Evolutionary conservation across 2,888 invertebrate species (phyloP).

Genomic region (Epinotia bilunana): DNA sequence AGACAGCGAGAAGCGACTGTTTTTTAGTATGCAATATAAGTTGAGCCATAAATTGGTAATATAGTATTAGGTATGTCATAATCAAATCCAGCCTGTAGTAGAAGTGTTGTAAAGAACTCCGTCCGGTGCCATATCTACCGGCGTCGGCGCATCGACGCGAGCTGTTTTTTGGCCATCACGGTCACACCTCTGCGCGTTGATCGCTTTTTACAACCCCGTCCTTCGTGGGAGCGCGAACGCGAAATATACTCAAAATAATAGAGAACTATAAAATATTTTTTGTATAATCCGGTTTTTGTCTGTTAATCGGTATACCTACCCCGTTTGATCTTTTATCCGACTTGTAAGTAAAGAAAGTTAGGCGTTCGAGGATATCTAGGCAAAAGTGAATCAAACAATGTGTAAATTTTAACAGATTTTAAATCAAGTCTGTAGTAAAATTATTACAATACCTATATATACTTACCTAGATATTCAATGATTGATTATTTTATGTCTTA

Average conservation of each 20-base stretch:
- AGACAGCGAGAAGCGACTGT: too few species aligned
- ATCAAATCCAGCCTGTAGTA: too few species aligned
- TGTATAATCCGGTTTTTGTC: constrained; percentile 8
- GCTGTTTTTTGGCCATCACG: constrained; percentile 19
- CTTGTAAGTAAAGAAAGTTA: background rate
- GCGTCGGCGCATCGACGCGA: constrained; percentile 6
- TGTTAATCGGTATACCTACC: constrained; percentile 12
- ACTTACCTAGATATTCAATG: too few species aligned
- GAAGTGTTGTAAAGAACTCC: background rate
- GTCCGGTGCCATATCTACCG: background rate
- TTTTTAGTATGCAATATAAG: too few species aligned
- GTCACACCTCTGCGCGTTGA: constrained; percentile 38
- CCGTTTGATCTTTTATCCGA: constrained; percentile 7
- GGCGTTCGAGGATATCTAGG: background rate
- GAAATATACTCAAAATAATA: constrained; percentile 18
- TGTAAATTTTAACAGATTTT: background rate
- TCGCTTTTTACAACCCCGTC: constrained; percentile 38
- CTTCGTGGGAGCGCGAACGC: constrained; percentile 34
- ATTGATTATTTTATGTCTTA: too few species aligned
- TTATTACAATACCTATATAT: too few species aligned
- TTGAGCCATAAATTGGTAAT: too few species aligned
- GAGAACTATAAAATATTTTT: constrained; percentile 12
- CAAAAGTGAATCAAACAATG: background rate
- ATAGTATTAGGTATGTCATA: too few species aligned
- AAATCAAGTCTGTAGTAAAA: too few species aligned